Evolutionary conservation across 2,113 vertebrate species (phyloP), one percentile per base, ranked within the genome.

Genomic region (Grammomys surdaster): DNA sequence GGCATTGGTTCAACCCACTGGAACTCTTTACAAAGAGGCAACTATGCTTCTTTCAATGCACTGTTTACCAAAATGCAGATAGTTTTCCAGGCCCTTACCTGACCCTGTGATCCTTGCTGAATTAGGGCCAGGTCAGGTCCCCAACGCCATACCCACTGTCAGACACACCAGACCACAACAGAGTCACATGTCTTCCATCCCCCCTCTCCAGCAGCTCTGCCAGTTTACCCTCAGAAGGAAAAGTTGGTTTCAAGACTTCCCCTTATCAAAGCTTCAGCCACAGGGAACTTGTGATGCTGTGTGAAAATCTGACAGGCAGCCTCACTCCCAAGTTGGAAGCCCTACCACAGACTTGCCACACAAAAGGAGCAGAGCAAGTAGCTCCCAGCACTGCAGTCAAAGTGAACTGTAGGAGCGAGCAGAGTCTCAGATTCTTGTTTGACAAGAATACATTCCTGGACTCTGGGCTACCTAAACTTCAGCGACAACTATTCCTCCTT

Each of bases 21-120:
- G 86, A 92, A 72, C 73, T 95, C 94, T 96, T 54, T 46, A 77
- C 48, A 70, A 87, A 95, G 46, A 95, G 94, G 92, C 97, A 94
- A 65, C 84, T 43, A 28, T 65, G 80, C 97, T 98, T 94, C 36
- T 40, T 82, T 43, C 96, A 97, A n/a, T 81, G 96, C 78, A 78
- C 80, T 54, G 40, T 48, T 48, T 91, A 33, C 80, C 93, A 94
- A 84, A 46, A 95, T 70, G 51, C 72, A 9, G 88, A 90, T 90
- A 67, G 10, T 88, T 97, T 67, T 88, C 43, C 40, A 91, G 80
- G 63, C 85, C 97, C 65, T 58, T 1, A 7, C 43, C 12, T 46
- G 10, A 3, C 48, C 65, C 51, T 33, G 7, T 24, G 1, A 12
- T 33, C 28, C 40, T 28, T 13, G 3, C 65, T 75, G 80, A 86